Percentiles rank a stretch among this genome's conserved stretches.
Evolutionary conservation across 1,140 invertebrate genomes (phyloP).

Genomic region (Dreissena polymorpha): DNA sequence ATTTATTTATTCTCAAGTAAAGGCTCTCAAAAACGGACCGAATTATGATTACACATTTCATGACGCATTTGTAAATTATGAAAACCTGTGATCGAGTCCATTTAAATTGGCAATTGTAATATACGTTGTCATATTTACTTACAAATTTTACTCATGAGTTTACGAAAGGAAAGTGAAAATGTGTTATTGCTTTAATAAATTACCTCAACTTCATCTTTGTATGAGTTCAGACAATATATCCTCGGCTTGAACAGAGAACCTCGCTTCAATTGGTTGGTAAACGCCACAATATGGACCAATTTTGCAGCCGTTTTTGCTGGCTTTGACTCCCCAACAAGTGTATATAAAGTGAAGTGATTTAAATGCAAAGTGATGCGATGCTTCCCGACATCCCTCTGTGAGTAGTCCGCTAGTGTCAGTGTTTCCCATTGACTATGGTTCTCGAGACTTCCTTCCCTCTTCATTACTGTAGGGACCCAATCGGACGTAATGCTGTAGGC

Average conservation of each 20-base stretch:
- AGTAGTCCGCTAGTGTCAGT: slow-evolving; percentile 20
- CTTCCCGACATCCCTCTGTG: slow-evolving; percentile 10
- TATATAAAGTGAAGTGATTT: slow-evolving; percentile 40
- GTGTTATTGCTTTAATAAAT: neutral
- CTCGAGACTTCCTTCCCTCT: slow-evolving; percentile 7
- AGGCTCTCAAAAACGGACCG: neutral
- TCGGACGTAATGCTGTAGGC: slow-evolving; percentile 3
- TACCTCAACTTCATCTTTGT: slow-evolving; percentile 42
- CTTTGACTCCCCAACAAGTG: slow-evolving; percentile 39
- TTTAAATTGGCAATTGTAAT: too few species aligned
- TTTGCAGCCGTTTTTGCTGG: slow-evolving; percentile 35
- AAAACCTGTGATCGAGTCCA: neutral
- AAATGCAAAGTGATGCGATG: slow-evolving; percentile 12
- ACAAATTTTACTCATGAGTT: too few species aligned
- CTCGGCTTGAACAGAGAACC: slow-evolving; percentile 38
- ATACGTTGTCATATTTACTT: too few species aligned
- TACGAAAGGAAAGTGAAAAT: too few species aligned
- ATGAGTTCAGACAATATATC: slow-evolving; percentile 38
- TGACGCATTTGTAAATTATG: neutral
- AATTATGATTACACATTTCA: neutral
- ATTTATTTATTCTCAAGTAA: neutral
- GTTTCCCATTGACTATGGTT: slow-evolving; percentile 24
- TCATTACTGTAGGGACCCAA: slow-evolving; percentile 28
- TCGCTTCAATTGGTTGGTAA: slow-evolving; percentile 15
- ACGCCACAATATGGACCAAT: slow-evolving; percentile 42